Percentiles rank a stretch among this genome's conserved stretches.
These are phyloP conservation scores for Grallaria varia DNA, from an alignment of 2,113 vertebrate genomes.

Conservation along the genomic window DNA sequence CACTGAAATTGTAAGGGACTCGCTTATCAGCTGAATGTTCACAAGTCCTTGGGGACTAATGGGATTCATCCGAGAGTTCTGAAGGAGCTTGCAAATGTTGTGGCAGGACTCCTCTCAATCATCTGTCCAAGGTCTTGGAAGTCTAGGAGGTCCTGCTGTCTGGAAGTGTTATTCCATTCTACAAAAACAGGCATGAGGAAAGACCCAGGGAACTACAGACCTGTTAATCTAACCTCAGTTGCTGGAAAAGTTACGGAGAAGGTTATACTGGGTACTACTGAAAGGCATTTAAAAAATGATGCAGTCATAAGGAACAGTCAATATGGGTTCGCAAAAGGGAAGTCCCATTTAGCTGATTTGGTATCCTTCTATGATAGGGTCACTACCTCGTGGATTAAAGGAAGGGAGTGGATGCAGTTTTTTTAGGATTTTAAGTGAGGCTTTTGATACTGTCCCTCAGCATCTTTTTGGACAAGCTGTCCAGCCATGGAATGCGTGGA, in stretches of 20 bases:
- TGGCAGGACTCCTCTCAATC: neutral
- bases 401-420: neutral
- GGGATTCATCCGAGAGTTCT: neutral
- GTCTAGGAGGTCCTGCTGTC: neutral
- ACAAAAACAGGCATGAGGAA: neutral
- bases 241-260: neutral
- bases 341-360: neutral
- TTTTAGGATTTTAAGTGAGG: neutral
- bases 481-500: neutral
- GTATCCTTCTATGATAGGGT: neutral
- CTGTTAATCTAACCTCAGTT: neutral
- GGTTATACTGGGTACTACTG: neutral
- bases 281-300: neutral
- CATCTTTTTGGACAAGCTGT: neutral
- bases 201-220: neutral
- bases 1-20: neutral
- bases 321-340: neutral
- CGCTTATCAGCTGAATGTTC: neutral
- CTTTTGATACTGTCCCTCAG: neutral
- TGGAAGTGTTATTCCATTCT: neutral
- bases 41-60: neutral
- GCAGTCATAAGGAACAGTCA: neutral
- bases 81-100: neutral
- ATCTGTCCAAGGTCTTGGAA: neutral
- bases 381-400: neutral